phyloP scores from a whole-genome alignment of 1,140 invertebrate species.

The Cylas formicarius region DNA sequence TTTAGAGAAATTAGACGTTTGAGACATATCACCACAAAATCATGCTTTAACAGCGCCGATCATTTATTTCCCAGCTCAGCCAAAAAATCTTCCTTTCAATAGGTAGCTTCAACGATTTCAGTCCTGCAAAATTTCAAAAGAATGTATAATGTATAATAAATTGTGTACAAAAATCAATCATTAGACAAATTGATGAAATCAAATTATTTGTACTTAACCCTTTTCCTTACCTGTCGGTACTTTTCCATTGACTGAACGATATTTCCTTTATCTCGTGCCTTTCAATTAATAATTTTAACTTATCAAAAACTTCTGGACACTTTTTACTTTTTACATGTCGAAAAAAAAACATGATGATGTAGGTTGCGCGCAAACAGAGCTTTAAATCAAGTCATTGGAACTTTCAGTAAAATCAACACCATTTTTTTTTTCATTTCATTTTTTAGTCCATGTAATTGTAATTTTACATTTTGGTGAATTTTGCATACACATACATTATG shows the following conservation, averaged over 20 bases:
- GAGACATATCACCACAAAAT: conserved; percentile 4
- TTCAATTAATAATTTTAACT: conserved; percentile 4
- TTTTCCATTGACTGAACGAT: conserved; percentile 2
- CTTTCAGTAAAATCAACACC: conserved; percentile 5
- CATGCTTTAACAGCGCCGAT: conserved; percentile 2
- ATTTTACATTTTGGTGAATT: conserved; percentile 10
- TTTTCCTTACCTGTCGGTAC: conserved; percentile 2
- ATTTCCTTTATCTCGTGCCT: not conserved
- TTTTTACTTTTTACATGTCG: not conserved
- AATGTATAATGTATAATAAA: too few species aligned
- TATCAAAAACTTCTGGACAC: conserved; percentile 5
- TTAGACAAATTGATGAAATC: too few species aligned
- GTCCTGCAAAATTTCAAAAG: conserved; percentile 2
- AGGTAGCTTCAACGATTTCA: conserved; percentile 6
- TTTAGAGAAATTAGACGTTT: conserved; percentile 3
- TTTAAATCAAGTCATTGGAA: conserved; percentile 7
- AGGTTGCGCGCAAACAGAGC: conserved; percentile 6
- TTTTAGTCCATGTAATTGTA: conserved; percentile 3
- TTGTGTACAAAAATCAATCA: too few species aligned
- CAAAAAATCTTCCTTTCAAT: conserved; percentile 6
- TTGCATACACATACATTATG: conserved; percentile 10
- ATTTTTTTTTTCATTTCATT: conserved; percentile 6
- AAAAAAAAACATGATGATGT: conserved; percentile 9
- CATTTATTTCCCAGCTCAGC: conserved; percentile 3
- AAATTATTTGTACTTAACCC: conserved; percentile 3